Evolutionary conservation across 2,113 vertebrate species (phyloP).

Genomic region (Chionodraco myersi): DNA sequence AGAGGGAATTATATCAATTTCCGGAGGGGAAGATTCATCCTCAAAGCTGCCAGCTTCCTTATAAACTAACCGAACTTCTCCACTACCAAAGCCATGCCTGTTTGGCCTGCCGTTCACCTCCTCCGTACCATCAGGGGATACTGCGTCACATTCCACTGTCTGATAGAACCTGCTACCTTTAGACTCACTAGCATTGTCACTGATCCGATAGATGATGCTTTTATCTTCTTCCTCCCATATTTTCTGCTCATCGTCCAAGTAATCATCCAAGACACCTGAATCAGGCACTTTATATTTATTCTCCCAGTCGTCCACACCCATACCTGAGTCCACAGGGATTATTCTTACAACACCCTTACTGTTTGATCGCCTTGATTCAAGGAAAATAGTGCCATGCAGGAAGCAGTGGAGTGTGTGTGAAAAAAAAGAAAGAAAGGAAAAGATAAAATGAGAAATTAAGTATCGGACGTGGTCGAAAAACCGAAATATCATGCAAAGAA

Average conservation of each 20-base stretch:
- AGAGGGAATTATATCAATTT: constrained; percentile 82
- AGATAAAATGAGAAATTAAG: constrained; percentile 59
- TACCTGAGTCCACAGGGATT: constrained; percentile 88
- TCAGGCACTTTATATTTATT: constrained; percentile 86
- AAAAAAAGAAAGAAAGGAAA: constrained; percentile 64
- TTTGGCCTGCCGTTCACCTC: constrained; percentile 78
- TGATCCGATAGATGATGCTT: constrained; percentile 77
- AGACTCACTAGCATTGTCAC: constrained; percentile 69
- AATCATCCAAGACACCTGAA: constrained; percentile 86
- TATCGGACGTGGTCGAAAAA: constrained; percentile 29
- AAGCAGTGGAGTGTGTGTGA: constrained; percentile 55
- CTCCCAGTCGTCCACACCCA: constrained; percentile 89
- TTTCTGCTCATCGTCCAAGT: constrained; percentile 87
- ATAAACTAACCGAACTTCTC: constrained; percentile 76
- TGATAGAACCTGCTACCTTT: constrained; percentile 78
- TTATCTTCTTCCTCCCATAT: constrained; percentile 85
- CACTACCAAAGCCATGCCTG: constrained; percentile 60
- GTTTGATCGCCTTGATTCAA: constrained; percentile 78
- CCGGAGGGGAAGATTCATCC: constrained; percentile 78
- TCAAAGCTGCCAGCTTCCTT: constrained; percentile 80
- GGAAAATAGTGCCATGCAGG: constrained; percentile 67
- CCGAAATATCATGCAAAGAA: constrained; percentile 25
- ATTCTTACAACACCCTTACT: constrained; percentile 86
- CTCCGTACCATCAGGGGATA: constrained; percentile 77
- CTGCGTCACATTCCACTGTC: constrained; percentile 76